Conservation (phyloP, 2,113 vertebrate genomes). For the Mungos mungo region DNA sequence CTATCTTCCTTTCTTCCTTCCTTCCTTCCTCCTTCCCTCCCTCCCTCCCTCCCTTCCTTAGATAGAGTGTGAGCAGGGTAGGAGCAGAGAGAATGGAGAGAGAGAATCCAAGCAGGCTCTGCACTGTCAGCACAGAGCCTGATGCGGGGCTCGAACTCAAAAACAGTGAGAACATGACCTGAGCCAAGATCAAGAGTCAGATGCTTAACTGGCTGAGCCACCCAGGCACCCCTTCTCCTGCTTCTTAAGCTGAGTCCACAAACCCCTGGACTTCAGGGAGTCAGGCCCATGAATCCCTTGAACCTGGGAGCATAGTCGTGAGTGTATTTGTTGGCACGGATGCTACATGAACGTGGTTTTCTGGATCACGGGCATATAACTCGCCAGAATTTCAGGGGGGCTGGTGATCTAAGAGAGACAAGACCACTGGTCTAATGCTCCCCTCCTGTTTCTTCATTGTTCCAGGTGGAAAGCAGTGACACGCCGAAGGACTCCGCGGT, state of each 20-base stretch:
- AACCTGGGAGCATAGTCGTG: background rate
- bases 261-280: background rate
- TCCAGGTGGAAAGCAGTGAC: constrained; percentile 89
- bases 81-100: no score
- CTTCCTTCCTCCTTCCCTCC: no score
- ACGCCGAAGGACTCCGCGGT: constrained; percentile 86
- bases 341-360: background rate
- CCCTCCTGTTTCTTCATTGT: background rate
- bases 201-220: no score
- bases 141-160: no score
- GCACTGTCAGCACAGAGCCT: no score
- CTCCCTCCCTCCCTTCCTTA: no score
- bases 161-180: no score
- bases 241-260: background rate
- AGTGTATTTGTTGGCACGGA: background rate
- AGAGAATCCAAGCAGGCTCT: no score
- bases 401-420: background rate
- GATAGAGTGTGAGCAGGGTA: no score
- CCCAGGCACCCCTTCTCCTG: background rate
- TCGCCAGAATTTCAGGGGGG: background rate
- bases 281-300: background rate
- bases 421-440: background rate
- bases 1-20: no score
- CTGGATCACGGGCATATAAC: background rate
- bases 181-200: no score